A percentile compares a stretch with the other conserved stretches of the same genome.
These are phyloP conservation scores for Sesia apiformis DNA, from an alignment of 2,888 invertebrate genomes.

Conservation along the genomic window DNA sequence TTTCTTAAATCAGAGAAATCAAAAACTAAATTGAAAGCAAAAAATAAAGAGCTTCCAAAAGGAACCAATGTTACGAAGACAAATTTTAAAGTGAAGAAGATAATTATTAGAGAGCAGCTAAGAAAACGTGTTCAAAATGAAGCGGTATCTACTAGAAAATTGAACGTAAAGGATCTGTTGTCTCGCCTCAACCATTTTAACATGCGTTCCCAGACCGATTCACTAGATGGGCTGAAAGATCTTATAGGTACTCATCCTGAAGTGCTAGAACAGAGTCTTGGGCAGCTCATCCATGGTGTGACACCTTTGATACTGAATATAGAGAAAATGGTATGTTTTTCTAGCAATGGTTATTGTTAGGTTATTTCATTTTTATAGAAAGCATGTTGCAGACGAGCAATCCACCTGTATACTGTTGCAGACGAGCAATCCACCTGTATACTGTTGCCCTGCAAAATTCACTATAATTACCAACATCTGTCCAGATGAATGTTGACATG, in stretches of 20 bases:
- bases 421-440: no score
- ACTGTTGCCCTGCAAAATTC: no score
- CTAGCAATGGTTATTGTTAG: no score
- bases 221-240: conserved; percentile 76
- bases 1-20: conserved; percentile 88
- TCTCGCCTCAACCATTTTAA: conserved; percentile 85
- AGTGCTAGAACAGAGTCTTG: conserved; percentile 74
- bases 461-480: no score
- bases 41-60: conserved; percentile 83
- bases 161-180: conserved; percentile 82
- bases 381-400: no score
- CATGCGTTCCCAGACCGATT: conserved; percentile 78
- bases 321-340: conserved; percentile 70
- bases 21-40: conserved; percentile 90
- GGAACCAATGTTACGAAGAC: conserved; percentile 93
- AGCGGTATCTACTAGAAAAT: conserved; percentile 78
- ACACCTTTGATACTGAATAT: conserved; percentile 82
- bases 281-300: conserved; percentile 79
- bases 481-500: no score
- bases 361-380: no score
- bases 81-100: conserved; percentile 91
- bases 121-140: conserved; percentile 66
- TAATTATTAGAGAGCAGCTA: conserved; percentile 86
- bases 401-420: no score
- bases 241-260: conserved; percentile 47